Base-by-base conservation (phyloP, 2,888 invertebrate species). In the Microchrysa polita region DNA sequence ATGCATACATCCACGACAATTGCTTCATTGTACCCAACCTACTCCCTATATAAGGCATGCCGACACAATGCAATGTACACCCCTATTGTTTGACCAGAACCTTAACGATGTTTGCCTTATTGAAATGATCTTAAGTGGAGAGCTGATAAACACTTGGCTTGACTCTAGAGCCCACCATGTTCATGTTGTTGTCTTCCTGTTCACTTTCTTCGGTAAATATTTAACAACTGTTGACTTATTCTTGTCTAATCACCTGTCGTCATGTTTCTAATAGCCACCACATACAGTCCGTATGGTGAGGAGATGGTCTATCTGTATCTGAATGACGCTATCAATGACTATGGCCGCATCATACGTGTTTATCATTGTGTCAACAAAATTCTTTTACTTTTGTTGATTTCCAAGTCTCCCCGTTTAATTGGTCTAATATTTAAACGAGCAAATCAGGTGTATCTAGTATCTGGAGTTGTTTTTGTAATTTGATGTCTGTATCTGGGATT, bases 221-320 rank as follows among this genome's bases (percentile, higher is more conserved):
- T 65, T 65, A n/a, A 65, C 18, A 48, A 20, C 48, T 65, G 65
- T 65, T 65, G 65, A 65, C 48, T 65, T 65, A 12, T 65, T 65
- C 48, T 27, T 65, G 65, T 65, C 65, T 65, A 65, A 65, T 65
- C 65, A 65, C 65, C 65, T 65, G 65, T 65, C 65, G 65, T 65
- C 20, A 12, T 22, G 65, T 65, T 61, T 44, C 65, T 65, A 27
- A 48, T 48, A 65, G 65, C 65, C 65, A 65, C 65, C 48, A 44
- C 16, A 53, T n/a, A n/a, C 53, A n/a, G 16, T 12, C 53, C 5
- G 7, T 42, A 7, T 9, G 42, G 42, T 42, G 42, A 42, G 7
- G 42, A 9, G 12, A 42, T 42, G 42, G 42, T 7, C 42, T 48
- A 48, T 7, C 4, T 34, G 27, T 34, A 34, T 34, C 27, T 34